Base-by-base conservation (phyloP, 2,113 vertebrate genomes). In the Plecturocebus donacophilus region DNA sequence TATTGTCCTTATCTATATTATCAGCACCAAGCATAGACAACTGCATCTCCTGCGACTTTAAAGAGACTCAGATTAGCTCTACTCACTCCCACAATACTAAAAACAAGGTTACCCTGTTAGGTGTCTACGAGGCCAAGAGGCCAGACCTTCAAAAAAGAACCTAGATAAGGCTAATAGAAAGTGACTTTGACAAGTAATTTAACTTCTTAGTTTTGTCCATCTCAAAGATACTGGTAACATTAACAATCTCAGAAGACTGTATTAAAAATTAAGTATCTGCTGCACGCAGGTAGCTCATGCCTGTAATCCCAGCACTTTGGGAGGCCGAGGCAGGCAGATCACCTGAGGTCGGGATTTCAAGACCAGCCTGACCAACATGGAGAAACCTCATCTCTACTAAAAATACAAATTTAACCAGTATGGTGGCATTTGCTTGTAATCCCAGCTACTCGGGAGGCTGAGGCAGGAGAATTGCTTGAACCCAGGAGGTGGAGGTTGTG, bases 171-270 rank as follows among this genome's bases (percentile, higher is more conserved):
- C 54, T 75, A 73, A 52, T 13, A 87, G 42, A 88, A 88, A 89
- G 40, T 89, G 45, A 82, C 35, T 76, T 87, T 77, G 30, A 38
- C 25, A 91, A 85, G 80, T 80, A 95, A 92, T 90, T 75, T 76
- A 82, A 35, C 61, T 35, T 90, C 58, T 73, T 86, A 86, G n/a
- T 54, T 92, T 90, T 94, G 38, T 52, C 79, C 52, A 89, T 61
- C n/a, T 83, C 2, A 87, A 90, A 76, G 52, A 82, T 75, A 81
- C 0, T 54, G n/a, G n/a, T 61, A 95, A 27, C 35, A 92, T 42
- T 47, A 90, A 83, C 75, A 82, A 95, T 13, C 42, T 89, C 32
- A 70, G 90, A 88, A 90, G 25, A 56, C 30, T 79, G 4, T 73
- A 61, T 86, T 85, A 92, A 88, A 87, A 87, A 82, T 14, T 79